These are phyloP conservation scores for Corythornis madagascariensis DNA, from an alignment of 2,113 vertebrate species.

Conservation along the genomic window DNA sequence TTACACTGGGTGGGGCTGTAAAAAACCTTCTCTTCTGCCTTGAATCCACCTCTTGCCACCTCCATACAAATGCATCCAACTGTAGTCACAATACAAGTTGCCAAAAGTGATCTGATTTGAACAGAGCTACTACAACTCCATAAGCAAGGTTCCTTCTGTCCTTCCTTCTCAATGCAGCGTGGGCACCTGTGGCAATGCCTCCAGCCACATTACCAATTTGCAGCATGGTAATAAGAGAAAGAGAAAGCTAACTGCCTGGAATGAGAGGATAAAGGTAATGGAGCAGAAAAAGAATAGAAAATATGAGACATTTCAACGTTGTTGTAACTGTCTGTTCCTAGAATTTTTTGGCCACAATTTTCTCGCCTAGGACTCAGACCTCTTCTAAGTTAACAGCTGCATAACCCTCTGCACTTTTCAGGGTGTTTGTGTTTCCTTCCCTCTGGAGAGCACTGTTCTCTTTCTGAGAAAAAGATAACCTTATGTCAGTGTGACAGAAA, in stretches of 20 bases:
- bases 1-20: neutral
- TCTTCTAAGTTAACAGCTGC: neutral
- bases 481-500: neutral
- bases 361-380: neutral
- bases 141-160: neutral
- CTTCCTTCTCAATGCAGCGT: neutral
- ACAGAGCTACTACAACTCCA: neutral
- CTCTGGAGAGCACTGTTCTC: constrained; percentile 4
- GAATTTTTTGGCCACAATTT: neutral
- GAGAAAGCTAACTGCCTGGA: neutral
- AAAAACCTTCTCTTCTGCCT: neutral
- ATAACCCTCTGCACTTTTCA: neutral
- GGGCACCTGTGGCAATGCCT: neutral
- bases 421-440: neutral
- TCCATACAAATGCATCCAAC: neutral
- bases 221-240: neutral
- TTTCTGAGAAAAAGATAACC: constrained; percentile 1
- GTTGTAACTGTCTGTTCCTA: neutral
- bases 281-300: neutral
- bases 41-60: neutral
- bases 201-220: neutral
- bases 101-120: neutral
- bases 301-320: neutral
- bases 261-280: constrained; percentile 16
- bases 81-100: neutral